Percentiles rank a stretch among this genome's conserved stretches.
phyloP scores from a whole-genome alignment of 2,113 vertebrate genomes.

The Philantomba maxwellii region DNA sequence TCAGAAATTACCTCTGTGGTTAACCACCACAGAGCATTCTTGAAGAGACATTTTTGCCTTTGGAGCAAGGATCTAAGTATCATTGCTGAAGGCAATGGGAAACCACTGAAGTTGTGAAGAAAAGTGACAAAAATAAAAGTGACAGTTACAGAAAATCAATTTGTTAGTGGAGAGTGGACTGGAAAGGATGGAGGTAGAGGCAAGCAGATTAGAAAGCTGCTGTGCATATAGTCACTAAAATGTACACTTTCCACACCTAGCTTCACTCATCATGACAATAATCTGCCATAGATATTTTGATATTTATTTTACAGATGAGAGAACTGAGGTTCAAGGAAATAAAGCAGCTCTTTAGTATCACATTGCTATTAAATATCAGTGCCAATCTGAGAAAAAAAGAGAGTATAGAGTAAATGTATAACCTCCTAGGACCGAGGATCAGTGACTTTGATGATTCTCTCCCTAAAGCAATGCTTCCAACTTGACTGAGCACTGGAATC shows the following conservation, averaged over 20 bases:
- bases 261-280: not conserved
- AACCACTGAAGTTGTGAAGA: conserved; percentile 3
- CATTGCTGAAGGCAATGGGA: not conserved
- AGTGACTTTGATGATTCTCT: not conserved
- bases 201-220: not conserved
- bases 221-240: not conserved
- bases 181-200: not conserved
- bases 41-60: not conserved
- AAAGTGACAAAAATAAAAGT: conserved; percentile 52
- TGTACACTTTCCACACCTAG: not conserved
- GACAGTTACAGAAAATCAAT: conserved; percentile 55
- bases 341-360: not conserved
- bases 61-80: not conserved
- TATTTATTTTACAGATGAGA: conserved; percentile 7
- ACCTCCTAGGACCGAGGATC: not conserved
- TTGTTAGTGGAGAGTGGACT: not conserved
- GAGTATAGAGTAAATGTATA: not conserved
- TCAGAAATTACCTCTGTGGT: conserved; percentile 26
- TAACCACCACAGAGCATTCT: not conserved
- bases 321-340: not conserved
- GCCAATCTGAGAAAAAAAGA: not conserved
- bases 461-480: not conserved
- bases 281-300: not conserved
- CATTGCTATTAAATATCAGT: not conserved
- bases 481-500: not conserved